phyloP scores from a whole-genome alignment of 2,797 vertebrate genomes.

The Nyctalus aviator region DNA sequence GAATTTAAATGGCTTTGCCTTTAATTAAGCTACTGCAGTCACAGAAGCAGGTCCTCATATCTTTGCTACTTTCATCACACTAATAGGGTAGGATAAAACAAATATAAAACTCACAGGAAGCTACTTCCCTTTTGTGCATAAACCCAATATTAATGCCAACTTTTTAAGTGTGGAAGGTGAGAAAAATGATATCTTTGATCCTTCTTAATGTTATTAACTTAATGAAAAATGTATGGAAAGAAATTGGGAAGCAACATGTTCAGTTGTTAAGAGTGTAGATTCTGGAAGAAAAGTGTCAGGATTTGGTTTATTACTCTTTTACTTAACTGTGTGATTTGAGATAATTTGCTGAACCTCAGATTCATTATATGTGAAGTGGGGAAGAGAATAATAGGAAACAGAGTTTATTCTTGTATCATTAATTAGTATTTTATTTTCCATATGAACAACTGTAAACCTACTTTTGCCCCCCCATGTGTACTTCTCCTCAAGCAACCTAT shows the following conservation, averaged over 20 bases:
- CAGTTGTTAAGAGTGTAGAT: neutral
- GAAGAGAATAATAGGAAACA: neutral
- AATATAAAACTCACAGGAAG: conserved; percentile 46
- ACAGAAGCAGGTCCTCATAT: conserved; percentile 56
- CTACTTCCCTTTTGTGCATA: neutral
- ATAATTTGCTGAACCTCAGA: neutral
- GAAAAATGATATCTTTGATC: neutral
- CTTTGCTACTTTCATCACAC: conserved; percentile 43
- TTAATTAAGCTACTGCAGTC: conserved; percentile 67
- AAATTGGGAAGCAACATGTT: neutral
- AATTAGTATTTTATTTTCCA: neutral
- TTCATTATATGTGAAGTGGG: neutral
- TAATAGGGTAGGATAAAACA: neutral
- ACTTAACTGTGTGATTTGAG: neutral
- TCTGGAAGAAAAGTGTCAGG: neutral
- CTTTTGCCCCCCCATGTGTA: neutral
- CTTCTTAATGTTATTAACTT: conserved; percentile 23
- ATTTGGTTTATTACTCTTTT: conserved; percentile 8
- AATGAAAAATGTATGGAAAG: neutral
- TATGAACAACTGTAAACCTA: neutral
- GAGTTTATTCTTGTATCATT: neutral
- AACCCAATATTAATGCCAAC: neutral
- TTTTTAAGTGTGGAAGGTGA: neutral
- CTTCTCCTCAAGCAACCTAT: neutral
- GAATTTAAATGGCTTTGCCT: conserved; percentile 53